Base-by-base conservation (phyloP, 2,888 invertebrate species). In the Caenorhabditis macrosperma region DNA sequence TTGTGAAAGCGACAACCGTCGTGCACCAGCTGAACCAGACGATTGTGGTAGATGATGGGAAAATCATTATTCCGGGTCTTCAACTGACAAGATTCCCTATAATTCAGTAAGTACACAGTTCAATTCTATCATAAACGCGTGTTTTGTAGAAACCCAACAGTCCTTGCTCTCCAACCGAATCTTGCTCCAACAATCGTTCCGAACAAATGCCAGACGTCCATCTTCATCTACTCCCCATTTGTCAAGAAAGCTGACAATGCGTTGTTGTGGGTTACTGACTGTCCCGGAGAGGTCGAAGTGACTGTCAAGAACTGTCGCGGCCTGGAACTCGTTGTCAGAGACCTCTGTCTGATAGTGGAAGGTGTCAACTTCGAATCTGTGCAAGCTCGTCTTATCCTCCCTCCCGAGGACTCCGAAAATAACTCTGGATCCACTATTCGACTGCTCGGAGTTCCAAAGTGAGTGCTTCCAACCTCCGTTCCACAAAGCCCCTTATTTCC, bases 171-270 rank as follows among this genome's bases (percentile, higher is more conserved):
- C 6, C 84, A 88, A 22, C 59, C 86, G 0, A 85, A 88, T 48
- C 69, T 90, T 33, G 88, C 89, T 4, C 88, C 89, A 20, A 84
- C 75, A n/a, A 83, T 89, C 20, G 82, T 86, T 1, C 67, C 76
- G 0, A 63, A 67, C 35, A 68, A 83, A 46, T 66, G 66, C 22
- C 79, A 82, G 20, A 68, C 81, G 1, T 75, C 83, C 17, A 85
- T 89, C 33, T 90, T 89, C 63, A 90, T 90, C 64, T 90, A 90
- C 75, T 87, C 88, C 7, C 89, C 89, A 5, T 90, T 90, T 64
- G 86, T 88, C 41, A 84, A 83, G 35, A 82, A 79, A 55, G 69
- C 33, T 15, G 72, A 77, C n/a, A 71, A 61, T 59, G 82, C 74
- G 0, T 22, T 81, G 1, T 22, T 79, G 6, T 90, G 90, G 90